Conservation (phyloP, 2,888 invertebrate species). For the Boloria euphrosyne region DNA sequence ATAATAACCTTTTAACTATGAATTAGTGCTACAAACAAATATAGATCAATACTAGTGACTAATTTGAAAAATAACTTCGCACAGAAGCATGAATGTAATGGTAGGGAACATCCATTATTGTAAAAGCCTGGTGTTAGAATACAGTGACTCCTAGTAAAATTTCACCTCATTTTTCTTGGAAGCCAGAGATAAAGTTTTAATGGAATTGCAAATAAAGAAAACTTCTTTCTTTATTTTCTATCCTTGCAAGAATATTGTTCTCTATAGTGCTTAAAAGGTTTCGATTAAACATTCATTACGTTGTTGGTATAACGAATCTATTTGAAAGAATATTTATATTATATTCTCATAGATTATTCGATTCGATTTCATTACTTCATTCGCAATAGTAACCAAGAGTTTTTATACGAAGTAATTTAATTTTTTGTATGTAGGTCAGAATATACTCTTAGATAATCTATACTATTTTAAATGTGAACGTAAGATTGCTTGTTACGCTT, state of each 20-base stretch:
- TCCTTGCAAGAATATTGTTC: slow-evolving; percentile 11
- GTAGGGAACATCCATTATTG: slow-evolving; percentile 42
- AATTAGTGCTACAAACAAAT: not conserved
- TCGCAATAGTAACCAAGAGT: no score
- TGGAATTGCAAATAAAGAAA: slow-evolving; percentile 28
- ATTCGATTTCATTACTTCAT: no score
- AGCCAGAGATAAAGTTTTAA: slow-evolving; percentile 35
- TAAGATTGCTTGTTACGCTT: no score
- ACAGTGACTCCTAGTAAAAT: slow-evolving; percentile 43
- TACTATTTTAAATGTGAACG: no score
- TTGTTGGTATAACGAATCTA: slow-evolving; percentile 1
- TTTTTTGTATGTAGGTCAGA: no score
- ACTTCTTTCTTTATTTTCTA: no score
- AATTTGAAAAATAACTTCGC: slow-evolving; percentile 33
- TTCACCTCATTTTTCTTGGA: slow-evolving; percentile 44
- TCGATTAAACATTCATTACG: slow-evolving; percentile 18
- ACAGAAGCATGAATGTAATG: slow-evolving; percentile 36
- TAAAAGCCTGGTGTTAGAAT: slow-evolving; percentile 43
- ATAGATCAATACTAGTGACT: slow-evolving; percentile 11
- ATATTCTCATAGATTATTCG: not conserved
- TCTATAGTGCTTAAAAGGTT: slow-evolving; percentile 13
- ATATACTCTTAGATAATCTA: no score
- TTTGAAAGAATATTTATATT: slow-evolving; percentile 3
- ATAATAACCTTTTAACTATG: no score
- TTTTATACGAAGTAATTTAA: no score